These are phyloP conservation scores for Parasteatoda lunata DNA, from an alignment of 2,888 invertebrate genomes.

Conservation along the genomic window DNA sequence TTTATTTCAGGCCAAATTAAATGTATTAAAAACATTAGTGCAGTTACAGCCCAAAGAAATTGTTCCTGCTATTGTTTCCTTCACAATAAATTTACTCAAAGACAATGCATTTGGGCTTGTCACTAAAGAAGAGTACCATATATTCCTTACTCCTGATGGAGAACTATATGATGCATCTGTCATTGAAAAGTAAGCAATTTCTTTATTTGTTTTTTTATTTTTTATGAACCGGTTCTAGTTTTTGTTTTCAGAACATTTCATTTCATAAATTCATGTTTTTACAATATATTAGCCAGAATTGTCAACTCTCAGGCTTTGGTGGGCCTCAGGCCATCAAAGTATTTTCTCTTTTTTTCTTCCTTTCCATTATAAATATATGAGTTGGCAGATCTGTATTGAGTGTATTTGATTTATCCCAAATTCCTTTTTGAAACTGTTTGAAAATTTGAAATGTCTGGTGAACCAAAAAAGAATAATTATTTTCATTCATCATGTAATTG, in stretches of 20 bases:
- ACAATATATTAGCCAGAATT: too few species aligned
- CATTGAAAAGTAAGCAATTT: slow-evolving; percentile 77
- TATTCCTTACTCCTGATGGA: slow-evolving; percentile 88
- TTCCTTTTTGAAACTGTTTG: too few species aligned
- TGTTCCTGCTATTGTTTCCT: slow-evolving; percentile 80
- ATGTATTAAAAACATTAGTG: slow-evolving; percentile 83
- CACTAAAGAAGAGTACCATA: slow-evolving; percentile 86
- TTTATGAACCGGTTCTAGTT: background rate
- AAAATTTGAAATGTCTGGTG: too few species aligned
- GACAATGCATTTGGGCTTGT: slow-evolving; percentile 79
- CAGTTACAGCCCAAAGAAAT: slow-evolving; percentile 80
- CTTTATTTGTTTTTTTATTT: background rate
- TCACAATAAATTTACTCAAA: slow-evolving; percentile 79
- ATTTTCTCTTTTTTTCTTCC: too few species aligned
- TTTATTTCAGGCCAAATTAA: slow-evolving; percentile 78
- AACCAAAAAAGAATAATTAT: too few species aligned
- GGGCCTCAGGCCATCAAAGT: too few species aligned
- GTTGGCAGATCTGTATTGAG: too few species aligned
- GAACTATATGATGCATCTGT: slow-evolving; percentile 92
- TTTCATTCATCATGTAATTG: too few species aligned
- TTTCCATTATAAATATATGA: too few species aligned
- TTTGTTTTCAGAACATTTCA: background rate
- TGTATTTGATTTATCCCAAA: too few species aligned
- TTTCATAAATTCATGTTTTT: background rate
- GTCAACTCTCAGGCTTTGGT: too few species aligned